These are phyloP conservation scores for Triplophysa yarkandensis DNA, from an alignment of 2,797 vertebrate species.

Conservation along the genomic window DNA sequence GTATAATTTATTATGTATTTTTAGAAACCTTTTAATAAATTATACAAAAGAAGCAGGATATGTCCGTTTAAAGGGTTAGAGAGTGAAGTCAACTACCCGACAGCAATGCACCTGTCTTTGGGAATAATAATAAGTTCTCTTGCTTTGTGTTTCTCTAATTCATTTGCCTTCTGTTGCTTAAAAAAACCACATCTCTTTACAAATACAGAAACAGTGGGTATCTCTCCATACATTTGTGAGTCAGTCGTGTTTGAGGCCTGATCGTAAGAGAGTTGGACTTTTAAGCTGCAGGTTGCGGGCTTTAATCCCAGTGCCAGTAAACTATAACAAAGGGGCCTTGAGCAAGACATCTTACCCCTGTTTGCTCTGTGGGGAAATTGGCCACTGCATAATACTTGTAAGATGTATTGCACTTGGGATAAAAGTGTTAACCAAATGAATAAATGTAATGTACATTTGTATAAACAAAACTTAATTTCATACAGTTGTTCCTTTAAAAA, in stretches of 20 bases:
- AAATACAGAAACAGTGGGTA: neutral
- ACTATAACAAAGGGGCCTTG: too few relatives aligned
- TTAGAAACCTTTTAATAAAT: neutral
- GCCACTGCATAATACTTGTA: too few relatives aligned
- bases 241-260: too few relatives aligned
- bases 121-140: neutral
- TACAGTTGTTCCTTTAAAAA: conserved; percentile 1
- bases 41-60: neutral
- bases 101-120: neutral
- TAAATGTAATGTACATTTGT: too few relatives aligned
- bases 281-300: too few relatives aligned
- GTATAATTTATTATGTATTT: too few relatives aligned
- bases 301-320: too few relatives aligned
- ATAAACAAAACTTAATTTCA: conserved; percentile 16
- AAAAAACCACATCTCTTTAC: neutral
- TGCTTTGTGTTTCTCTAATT: neutral
- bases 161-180: neutral
- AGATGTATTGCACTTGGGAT: too few relatives aligned
- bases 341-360: too few relatives aligned
- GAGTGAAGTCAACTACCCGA: neutral
- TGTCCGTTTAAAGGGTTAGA: neutral
- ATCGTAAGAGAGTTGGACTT: too few relatives aligned
- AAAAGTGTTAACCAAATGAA: too few relatives aligned
- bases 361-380: too few relatives aligned
- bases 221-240: conserved; percentile 1